A percentile compares a stretch with the other conserved stretches of the same genome.
phyloP scores from a whole-genome alignment of 2,113 vertebrate genomes.

The Spheniscus mendiculus region DNA sequence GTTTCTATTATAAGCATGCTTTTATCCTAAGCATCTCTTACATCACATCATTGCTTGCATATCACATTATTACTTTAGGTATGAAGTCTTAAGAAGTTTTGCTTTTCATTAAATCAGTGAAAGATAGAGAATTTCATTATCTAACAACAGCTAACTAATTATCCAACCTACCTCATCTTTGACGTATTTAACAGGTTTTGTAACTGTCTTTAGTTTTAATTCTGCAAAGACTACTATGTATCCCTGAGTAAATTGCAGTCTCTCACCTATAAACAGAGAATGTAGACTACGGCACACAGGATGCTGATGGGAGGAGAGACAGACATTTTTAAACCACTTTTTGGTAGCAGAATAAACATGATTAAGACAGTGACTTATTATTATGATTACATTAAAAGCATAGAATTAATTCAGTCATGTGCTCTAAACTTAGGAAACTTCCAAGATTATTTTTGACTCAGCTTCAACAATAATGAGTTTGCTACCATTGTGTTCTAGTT shows the following conservation, averaged over 20 bases:
- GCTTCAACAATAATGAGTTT: background rate
- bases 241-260: background rate
- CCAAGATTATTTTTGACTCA: background rate
- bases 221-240: background rate
- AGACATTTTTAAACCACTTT: background rate
- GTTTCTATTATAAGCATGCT: background rate
- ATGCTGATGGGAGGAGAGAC: background rate
- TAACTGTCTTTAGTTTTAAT: background rate
- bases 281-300: background rate
- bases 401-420: background rate
- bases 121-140: background rate
- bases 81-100: background rate
- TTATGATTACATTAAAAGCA: background rate
- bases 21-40: background rate
- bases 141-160: background rate
- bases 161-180: background rate
- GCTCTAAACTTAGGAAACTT: background rate
- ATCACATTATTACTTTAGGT: background rate
- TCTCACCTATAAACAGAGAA: background rate
- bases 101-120: background rate
- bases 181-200: background rate
- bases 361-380: background rate
- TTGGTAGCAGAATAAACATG: background rate
- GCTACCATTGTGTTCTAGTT: background rate
- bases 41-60: background rate